Evolutionary conservation across 2,888 invertebrate genomes (phyloP).

Genomic region (Hedychridium roseum): DNA sequence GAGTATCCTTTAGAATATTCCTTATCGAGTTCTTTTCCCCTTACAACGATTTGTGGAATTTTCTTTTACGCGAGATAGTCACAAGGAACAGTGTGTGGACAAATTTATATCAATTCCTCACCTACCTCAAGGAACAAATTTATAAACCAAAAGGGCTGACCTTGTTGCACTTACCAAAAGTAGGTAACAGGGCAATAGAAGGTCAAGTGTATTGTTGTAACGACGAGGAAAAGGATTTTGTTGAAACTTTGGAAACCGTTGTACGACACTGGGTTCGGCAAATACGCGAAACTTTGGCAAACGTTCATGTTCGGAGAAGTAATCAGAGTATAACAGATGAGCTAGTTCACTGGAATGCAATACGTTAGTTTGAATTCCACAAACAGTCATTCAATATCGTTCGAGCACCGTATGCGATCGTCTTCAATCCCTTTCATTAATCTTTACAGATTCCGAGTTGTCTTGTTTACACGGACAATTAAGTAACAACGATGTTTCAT

Average conservation of each 20-base stretch:
- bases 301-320: conserved; percentile 30
- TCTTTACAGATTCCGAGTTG: conserved; percentile 56
- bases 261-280: conserved; percentile 67
- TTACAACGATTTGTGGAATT: too few relatives aligned
- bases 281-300: conserved; percentile 64
- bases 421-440: conserved; percentile 3
- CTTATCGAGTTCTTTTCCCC: background rate
- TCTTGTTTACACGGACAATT: conserved; percentile 55
- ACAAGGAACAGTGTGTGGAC: conserved; percentile 64
- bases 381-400: too few relatives aligned
- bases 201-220: background rate
- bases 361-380: conserved; percentile 61
- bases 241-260: conserved; percentile 49
- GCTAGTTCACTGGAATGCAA: conserved; percentile 60
- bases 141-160: conserved; percentile 67
- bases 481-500: conserved; percentile 41
- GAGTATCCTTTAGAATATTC: conserved; percentile 59
- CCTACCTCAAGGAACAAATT: conserved; percentile 65
- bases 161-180: conserved; percentile 67
- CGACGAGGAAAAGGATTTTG: conserved; percentile 27
- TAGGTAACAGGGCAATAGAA: conserved; percentile 30
- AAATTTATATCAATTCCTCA: conserved; percentile 66
- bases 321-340: conserved; percentile 53
- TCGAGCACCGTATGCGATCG: too few relatives aligned
- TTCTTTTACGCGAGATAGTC: conserved; percentile 33